phyloP scores from a whole-genome alignment of 2,113 vertebrate species.

The Orthonyx spaldingii region DNA sequence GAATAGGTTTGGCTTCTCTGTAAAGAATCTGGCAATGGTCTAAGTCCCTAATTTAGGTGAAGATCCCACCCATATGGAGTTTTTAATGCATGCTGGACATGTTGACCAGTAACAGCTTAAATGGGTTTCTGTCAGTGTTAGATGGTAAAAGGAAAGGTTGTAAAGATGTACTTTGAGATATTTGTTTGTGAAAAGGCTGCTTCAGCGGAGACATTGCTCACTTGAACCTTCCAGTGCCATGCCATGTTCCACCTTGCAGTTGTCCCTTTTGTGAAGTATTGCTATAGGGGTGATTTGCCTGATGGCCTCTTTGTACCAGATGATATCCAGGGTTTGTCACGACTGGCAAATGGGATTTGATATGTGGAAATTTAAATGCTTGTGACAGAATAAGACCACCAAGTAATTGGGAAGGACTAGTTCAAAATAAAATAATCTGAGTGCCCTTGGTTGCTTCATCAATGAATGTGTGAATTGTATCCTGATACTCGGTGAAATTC shows the following conservation, averaged over 20 bases:
- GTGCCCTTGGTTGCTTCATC: neutral
- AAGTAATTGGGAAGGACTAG: neutral
- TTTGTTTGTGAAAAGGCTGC: conserved; percentile 27
- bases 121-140: neutral
- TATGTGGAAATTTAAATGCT: neutral
- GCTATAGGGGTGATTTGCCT: conserved; percentile 21
- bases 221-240: neutral
- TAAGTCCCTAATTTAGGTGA: neutral
- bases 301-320: neutral
- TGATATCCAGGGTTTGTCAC: neutral
- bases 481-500: neutral
- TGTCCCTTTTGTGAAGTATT: neutral
- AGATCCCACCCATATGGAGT: rapidly evolving
- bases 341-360: conserved; percentile 21
- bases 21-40: too few relatives aligned
- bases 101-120: neutral
- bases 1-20: neutral
- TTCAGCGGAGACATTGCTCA: neutral
- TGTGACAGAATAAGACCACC: neutral
- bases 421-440: too few relatives aligned
- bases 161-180: conserved; percentile 7
- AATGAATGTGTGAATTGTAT: neutral
- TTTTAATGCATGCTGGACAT: neutral
- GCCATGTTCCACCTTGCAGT: neutral
- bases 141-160: conserved; percentile 19